phyloP scores from a whole-genome alignment of 1,140 invertebrate species.

The Diorhabda elongata region DNA sequence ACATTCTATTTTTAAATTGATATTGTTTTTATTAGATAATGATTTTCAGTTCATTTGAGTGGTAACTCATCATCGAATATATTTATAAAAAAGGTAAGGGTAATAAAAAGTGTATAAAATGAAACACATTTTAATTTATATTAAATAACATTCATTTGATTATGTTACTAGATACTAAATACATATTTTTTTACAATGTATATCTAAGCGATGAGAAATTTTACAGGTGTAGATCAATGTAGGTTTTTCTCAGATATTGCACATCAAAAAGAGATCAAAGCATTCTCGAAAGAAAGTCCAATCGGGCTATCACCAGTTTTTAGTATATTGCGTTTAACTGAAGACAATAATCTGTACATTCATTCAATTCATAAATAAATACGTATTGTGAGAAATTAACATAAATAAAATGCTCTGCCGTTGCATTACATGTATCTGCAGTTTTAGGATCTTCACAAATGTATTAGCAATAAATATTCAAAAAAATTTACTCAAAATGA shows the following conservation, averaged over 20 bases:
- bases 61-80: too few relatives aligned
- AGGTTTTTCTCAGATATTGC: neutral
- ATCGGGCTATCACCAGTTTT: neutral
- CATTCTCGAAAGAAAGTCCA: neutral
- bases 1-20: too few relatives aligned
- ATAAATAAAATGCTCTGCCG: too few relatives aligned
- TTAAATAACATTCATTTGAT: conserved; percentile 3
- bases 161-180: neutral
- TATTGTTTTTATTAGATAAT: too few relatives aligned
- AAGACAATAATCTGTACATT: neutral
- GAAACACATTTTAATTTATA: neutral
- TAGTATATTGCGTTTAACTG: neutral
- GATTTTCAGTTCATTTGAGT: too few relatives aligned
- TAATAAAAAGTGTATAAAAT: neutral
- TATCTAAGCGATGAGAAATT: conserved; percentile 2
- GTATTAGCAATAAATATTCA: too few relatives aligned
- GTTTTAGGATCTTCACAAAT: too few relatives aligned
- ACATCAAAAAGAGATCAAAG: conserved; percentile 2
- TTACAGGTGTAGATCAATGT: neutral
- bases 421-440: too few relatives aligned
- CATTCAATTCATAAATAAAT: neutral
- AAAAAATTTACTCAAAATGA: too few relatives aligned
- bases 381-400: too few relatives aligned
- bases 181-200: neutral
- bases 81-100: too few relatives aligned